phyloP scores from a whole-genome alignment of 2,113 vertebrate genomes.

The Furnarius figulus region DNA sequence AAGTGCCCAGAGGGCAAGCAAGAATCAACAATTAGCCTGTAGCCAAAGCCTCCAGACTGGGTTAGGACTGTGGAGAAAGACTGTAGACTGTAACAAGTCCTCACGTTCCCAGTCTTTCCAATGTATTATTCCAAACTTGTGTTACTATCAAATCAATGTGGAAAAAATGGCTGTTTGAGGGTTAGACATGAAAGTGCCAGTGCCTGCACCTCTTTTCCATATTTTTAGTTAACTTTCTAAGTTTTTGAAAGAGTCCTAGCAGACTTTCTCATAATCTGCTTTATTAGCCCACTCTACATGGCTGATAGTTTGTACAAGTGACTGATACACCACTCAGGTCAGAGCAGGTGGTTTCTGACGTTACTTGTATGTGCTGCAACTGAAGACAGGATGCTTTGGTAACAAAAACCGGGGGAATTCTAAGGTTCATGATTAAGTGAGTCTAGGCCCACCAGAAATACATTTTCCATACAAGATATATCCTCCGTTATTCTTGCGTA shows the following conservation, averaged over 20 bases:
- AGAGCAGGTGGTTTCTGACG: not conserved
- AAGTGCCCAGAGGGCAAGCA: conserved; percentile 12
- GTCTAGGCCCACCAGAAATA: not conserved
- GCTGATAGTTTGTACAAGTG: not conserved
- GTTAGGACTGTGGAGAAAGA: not conserved
- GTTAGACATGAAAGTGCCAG: not conserved
- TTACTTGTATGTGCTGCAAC: not conserved
- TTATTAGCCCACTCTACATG: not conserved
- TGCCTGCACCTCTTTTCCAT: not conserved
- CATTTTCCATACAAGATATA: not conserved
- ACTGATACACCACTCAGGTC: not conserved
- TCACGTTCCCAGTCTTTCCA: not conserved
- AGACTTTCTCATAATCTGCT: not conserved
- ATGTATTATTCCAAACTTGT: not conserved
- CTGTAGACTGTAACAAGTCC: not conserved
- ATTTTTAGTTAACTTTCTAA: not conserved
- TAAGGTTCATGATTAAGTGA: not conserved
- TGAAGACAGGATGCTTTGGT: not conserved
- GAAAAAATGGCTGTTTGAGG: not conserved
- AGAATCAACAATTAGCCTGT: not conserved
- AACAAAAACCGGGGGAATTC: not conserved
- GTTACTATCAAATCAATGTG: not conserved
- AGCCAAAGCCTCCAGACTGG: not conserved
- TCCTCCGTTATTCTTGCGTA: not conserved
- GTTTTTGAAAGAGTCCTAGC: not conserved